Evolutionary conservation across 2,113 vertebrate species (phyloP).

Genomic region (Pteruthius melanotis): DNA sequence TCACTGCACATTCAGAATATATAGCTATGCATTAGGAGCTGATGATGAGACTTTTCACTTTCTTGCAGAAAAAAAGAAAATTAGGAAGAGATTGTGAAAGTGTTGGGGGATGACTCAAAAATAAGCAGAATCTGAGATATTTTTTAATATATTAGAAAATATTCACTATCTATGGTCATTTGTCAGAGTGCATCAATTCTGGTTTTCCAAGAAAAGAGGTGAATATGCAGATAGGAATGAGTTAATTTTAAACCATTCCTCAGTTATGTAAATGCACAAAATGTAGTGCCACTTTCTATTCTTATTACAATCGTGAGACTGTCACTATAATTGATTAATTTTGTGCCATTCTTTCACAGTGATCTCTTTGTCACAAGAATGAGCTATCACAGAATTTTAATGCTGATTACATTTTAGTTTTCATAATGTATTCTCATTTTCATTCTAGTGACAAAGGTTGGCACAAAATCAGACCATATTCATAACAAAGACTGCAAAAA

Average conservation of each 20-base stretch:
- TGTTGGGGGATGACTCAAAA: background rate
- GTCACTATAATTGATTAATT: constrained; percentile 68
- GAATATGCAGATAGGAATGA: background rate
- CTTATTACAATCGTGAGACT: constrained; percentile 49
- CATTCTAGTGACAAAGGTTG: constrained; percentile 62
- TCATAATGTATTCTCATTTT: constrained; percentile 54
- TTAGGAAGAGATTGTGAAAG: background rate
- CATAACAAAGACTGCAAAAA: constrained; percentile 60
- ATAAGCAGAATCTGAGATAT: background rate
- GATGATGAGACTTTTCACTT: background rate
- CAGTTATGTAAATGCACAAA: constrained; percentile 54
- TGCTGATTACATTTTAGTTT: constrained; percentile 59
- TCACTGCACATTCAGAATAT: background rate
- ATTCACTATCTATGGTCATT: background rate
- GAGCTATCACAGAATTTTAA: constrained; percentile 63
- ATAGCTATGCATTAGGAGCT: background rate
- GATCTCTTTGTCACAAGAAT: constrained; percentile 63
- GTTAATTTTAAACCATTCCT: constrained; percentile 51
- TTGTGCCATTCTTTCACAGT: constrained; percentile 55
- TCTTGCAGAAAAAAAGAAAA: background rate
- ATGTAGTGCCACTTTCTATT: constrained; percentile 54
- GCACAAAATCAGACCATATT: constrained; percentile 65
- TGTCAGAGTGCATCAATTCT: background rate
- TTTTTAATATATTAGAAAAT: background rate
- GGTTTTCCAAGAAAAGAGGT: background rate